phyloP scores from a whole-genome alignment of 2,113 vertebrate species.

The Tricholaema leucomelas region DNA sequence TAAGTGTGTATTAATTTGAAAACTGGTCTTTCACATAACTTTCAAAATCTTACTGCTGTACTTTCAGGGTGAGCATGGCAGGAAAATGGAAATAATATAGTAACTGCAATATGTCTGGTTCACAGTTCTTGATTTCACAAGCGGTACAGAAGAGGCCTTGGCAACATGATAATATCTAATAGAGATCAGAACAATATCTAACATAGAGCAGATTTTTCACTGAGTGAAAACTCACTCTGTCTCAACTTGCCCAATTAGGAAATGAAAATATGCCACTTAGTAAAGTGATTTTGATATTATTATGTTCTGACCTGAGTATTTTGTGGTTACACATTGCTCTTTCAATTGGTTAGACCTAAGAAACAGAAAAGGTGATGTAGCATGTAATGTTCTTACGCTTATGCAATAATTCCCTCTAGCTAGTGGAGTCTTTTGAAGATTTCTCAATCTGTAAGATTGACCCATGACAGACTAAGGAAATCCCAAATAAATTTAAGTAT shows the following conservation, averaged over 20 bases:
- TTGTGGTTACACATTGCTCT: neutral
- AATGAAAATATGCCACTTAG: neutral
- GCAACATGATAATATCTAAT: too few species aligned
- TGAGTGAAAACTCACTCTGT: neutral
- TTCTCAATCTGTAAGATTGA: neutral
- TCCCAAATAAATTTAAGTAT: neutral
- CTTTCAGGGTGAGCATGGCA: neutral
- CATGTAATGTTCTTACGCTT: neutral
- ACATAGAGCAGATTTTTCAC: neutral
- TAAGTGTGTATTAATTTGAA: neutral
- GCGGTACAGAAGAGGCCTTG: neutral
- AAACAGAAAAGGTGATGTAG: neutral
- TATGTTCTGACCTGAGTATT: neutral
- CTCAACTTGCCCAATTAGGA: neutral
- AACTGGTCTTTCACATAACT: neutral
- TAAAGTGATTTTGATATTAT: neutral
- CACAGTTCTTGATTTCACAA: neutral
- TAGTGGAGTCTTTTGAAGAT: neutral
- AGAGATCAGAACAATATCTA: neutral
- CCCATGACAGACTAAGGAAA: neutral
- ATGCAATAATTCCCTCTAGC: neutral
- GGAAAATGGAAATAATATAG: neutral
- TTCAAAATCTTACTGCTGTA: neutral
- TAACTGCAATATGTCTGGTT: neutral
- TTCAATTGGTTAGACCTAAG: accelerated